These are phyloP conservation scores for Chionis minor DNA, from an alignment of 2,113 vertebrate genomes.

Conservation along the genomic window DNA sequence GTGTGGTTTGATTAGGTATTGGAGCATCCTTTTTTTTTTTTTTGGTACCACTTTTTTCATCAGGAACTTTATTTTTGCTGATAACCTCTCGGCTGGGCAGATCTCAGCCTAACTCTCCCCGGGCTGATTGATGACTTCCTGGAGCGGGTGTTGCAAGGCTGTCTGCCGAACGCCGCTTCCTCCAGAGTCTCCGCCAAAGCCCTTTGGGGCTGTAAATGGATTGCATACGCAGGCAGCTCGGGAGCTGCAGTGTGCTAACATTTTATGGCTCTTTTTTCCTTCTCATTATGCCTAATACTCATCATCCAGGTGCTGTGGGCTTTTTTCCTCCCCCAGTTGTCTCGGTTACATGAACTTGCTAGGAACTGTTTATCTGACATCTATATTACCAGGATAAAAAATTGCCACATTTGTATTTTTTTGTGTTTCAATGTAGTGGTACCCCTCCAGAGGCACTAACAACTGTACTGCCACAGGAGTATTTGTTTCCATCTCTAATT, in stretches of 20 bases:
- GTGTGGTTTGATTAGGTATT: background rate
- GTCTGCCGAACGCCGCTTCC: constrained; percentile 65
- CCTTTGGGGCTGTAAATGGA: constrained; percentile 25
- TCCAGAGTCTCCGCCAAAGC: background rate
- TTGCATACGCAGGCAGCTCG: background rate
- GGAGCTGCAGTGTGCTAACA: constrained; percentile 9
- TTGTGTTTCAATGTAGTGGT: background rate
- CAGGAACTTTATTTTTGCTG: constrained; percentile 7
- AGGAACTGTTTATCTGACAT: background rate
- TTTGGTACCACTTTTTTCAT: background rate
- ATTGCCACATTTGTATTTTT: background rate
- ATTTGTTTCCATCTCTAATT: constrained; percentile 54
- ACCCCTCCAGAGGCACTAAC: constrained; percentile 1
- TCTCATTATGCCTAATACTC: constrained; percentile 1
- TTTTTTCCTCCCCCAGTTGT: background rate
- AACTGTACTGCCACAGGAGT: background rate
- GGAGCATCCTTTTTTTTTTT: background rate
- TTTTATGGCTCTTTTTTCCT: constrained; percentile 37
- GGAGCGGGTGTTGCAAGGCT: constrained; percentile 49
- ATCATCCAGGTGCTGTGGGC: constrained; percentile 10
- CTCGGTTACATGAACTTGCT: background rate
- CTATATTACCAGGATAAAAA: background rate
- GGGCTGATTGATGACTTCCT: constrained; percentile 79
- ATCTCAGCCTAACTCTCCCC: constrained; percentile 22
- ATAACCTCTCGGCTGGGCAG: constrained; percentile 59